These are phyloP conservation scores for Mormyrus iriodes DNA, from an alignment of 2,113 vertebrate species.

Conservation along the genomic window DNA sequence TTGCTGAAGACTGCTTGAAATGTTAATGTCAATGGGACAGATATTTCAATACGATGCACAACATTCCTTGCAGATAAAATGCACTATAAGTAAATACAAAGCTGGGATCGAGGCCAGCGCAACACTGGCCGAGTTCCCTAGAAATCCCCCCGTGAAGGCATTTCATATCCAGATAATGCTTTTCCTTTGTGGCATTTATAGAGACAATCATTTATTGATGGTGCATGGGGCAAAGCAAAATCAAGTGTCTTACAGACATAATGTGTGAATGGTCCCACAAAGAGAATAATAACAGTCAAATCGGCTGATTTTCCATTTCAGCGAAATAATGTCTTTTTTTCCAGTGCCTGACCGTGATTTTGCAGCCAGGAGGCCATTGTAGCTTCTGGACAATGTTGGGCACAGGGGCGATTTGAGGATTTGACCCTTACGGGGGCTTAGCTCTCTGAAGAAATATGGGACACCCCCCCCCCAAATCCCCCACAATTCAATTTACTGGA, in stretches of 20 bases:
- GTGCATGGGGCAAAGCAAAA: conserved; percentile 44
- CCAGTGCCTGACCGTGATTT: background rate
- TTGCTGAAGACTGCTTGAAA: conserved; percentile 37
- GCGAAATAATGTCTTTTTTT: background rate
- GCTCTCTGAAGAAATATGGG: background rate
- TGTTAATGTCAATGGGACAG: conserved; percentile 38
- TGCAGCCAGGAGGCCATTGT: background rate
- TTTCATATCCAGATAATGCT: conserved; percentile 85
- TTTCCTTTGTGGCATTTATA: conserved; percentile 63
- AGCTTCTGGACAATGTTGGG: background rate
- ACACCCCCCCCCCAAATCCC: no score
- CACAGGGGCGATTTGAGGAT: background rate
- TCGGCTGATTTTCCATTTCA: background rate
- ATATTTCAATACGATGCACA: conserved; percentile 50
- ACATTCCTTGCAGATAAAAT: conserved; percentile 65
- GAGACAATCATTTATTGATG: conserved; percentile 49
- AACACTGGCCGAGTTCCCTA: conserved; percentile 74
- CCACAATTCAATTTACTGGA: no score
- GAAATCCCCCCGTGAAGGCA: conserved; percentile 81
- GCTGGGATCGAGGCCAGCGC: conserved; percentile 75
- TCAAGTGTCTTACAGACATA: conserved; percentile 25
- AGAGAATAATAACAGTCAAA: background rate
- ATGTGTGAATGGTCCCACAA: background rate
- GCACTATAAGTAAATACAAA: conserved; percentile 64
- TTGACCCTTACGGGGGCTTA: background rate